Evolutionary conservation across 2,797 vertebrate genomes (phyloP).

Genomic region (Gastrophryne carolinensis): DNA sequence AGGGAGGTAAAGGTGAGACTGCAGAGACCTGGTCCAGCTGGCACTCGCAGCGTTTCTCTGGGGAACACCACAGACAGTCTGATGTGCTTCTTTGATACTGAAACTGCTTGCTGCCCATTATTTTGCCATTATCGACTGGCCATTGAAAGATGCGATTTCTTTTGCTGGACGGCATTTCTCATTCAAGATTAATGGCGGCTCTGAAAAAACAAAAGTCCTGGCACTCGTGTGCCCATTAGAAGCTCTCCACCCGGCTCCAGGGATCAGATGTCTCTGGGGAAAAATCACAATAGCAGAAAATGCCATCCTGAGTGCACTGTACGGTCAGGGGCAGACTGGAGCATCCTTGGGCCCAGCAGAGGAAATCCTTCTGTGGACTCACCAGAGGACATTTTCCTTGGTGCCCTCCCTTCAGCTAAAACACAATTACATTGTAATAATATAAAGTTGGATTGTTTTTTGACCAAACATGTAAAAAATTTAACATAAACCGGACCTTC

Average conservation of each 20-base stretch:
- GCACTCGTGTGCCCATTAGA: constrained; percentile 11
- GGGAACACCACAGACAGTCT: constrained; percentile 44
- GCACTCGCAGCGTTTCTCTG: constrained; percentile 27
- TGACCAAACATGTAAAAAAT: too few relatives aligned
- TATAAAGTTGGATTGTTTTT: too few relatives aligned
- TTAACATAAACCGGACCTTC: too few relatives aligned
- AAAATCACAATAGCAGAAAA: neutral
- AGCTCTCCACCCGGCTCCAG: constrained; percentile 10
- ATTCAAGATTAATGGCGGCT: constrained; percentile 24
- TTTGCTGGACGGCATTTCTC: constrained; percentile 29
- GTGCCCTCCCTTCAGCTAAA: too few relatives aligned
- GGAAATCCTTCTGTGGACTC: too few relatives aligned
- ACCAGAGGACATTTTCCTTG: too few relatives aligned
- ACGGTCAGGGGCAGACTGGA: too few relatives aligned
- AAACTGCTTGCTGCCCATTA: constrained; percentile 29
- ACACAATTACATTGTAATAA: too few relatives aligned
- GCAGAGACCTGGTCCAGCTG: constrained; percentile 24
- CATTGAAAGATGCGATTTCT: constrained; percentile 34
- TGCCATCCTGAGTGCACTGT: neutral
- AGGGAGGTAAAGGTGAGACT: constrained; percentile 1
- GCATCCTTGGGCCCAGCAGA: too few relatives aligned
- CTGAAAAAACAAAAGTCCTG: constrained; percentile 42
- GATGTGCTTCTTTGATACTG: constrained; percentile 40
- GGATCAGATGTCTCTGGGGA: constrained; percentile 14
- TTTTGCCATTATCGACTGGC: constrained; percentile 1